These are phyloP conservation scores for Dicranocentrus wangi DNA, from an alignment of 2,888 invertebrate species.

Conservation along the genomic window DNA sequence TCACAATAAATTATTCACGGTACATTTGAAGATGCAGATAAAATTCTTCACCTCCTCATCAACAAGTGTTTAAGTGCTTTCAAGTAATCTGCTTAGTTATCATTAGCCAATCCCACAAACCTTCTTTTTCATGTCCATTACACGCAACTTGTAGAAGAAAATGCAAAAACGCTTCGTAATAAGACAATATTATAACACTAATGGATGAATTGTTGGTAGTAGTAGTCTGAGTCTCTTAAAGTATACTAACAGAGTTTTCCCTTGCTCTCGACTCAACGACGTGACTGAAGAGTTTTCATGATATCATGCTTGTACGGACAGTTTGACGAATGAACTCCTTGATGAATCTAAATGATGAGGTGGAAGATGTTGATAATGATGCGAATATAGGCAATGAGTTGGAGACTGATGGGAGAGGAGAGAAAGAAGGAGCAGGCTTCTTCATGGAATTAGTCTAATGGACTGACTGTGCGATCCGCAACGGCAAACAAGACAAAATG, in stretches of 20 bases:
- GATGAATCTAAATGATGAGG: slow-evolving; percentile 47
- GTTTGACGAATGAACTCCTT: slow-evolving; percentile 44
- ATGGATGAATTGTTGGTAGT: too few species aligned
- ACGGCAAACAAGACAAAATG: neutral
- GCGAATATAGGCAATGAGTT: neutral
- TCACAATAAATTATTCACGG: slow-evolving; percentile 54
- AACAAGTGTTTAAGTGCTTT: slow-evolving; percentile 38
- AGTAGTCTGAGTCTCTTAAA: too few species aligned
- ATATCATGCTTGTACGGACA: slow-evolving; percentile 29
- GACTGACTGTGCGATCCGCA: neutral
- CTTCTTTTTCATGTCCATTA: slow-evolving; percentile 56
- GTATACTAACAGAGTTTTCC: neutral
- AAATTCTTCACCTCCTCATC: slow-evolving; percentile 46
- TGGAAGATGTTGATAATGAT: slow-evolving; percentile 14
- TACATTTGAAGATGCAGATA: slow-evolving; percentile 26
- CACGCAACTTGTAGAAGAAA: slow-evolving; percentile 29
- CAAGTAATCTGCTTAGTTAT: slow-evolving; percentile 38
- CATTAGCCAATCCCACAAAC: slow-evolving; percentile 48
- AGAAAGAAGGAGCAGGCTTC: too few species aligned
- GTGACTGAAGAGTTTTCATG: slow-evolving; percentile 49
- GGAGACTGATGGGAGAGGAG: neutral
- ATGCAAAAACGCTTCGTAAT: neutral
- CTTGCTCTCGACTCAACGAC: neutral
- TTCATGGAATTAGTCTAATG: slow-evolving; percentile 17
- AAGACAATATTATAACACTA: too few species aligned